Percentiles rank a stretch among this genome's conserved stretches.
phyloP scores from a whole-genome alignment of 2,888 invertebrate species.

The Plebejus anna region DNA sequence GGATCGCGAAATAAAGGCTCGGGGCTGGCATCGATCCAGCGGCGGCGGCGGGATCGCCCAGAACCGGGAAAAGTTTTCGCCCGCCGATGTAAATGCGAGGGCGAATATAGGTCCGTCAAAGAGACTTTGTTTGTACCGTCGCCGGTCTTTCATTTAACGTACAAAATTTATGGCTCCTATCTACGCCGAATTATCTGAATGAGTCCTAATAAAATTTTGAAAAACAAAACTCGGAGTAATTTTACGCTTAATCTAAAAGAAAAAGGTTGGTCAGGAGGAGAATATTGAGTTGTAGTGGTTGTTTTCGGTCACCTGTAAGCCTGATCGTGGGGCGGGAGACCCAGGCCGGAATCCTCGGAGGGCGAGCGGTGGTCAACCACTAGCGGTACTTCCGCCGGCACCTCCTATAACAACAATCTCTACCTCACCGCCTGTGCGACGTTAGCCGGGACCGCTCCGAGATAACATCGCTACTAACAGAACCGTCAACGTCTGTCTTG shows the following conservation, averaged over 20 bases:
- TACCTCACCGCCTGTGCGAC: conserved; percentile 57
- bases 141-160: conserved; percentile 8
- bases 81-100: conserved; percentile 1
- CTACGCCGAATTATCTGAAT: neutral
- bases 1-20: conserved; percentile 63
- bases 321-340: conserved; percentile 88
- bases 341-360: conserved; percentile 96
- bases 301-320: conserved; percentile 81
- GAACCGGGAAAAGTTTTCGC: conserved; percentile 2
- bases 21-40: conserved; percentile 69
- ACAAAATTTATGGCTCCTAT: neutral
- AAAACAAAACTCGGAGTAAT: conserved; percentile 21
- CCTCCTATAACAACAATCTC: conserved; percentile 80
- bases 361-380: conserved; percentile 89
- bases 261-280: conserved; percentile 19
- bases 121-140: conserved; percentile 14
- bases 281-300: conserved; percentile 29
- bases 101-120: conserved; percentile 24
- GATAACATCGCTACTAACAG: conserved; percentile 14
- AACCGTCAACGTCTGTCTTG: conserved; percentile 11
- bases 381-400: conserved; percentile 78
- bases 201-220: neutral
- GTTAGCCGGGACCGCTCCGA: conserved; percentile 30
- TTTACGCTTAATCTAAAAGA: conserved; percentile 25
- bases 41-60: conserved; percentile 30